Conservation (phyloP, 1,140 invertebrate genomes). For the Papilio dardanus region DNA sequence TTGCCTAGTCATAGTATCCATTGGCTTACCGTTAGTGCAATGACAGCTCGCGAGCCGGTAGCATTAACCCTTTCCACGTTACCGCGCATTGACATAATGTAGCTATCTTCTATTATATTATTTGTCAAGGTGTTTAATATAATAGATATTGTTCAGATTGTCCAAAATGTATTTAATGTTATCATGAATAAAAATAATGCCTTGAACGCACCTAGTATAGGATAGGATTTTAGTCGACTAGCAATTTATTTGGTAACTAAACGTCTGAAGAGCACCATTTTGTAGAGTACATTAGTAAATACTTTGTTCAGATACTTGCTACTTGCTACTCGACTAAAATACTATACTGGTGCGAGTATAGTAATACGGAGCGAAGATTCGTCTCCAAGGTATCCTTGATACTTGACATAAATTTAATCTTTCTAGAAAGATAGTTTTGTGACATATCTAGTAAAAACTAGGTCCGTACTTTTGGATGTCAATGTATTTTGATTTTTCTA, state of each 20-base stretch:
- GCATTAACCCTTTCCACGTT: constrained; percentile 31
- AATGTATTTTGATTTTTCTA: constrained; percentile 4
- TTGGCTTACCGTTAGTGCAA: constrained; percentile 70
- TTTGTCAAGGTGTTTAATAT: background rate
- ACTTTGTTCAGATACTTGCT: no score
- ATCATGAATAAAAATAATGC: no score
- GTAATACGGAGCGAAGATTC: background rate
- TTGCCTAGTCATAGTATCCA: constrained; percentile 75
- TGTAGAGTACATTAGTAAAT: no score
- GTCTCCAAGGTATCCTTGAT: no score
- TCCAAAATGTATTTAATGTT: no score
- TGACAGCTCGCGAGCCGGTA: constrained; percentile 49
- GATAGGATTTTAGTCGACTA: no score
- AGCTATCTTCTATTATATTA: background rate
- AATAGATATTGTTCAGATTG: no score
- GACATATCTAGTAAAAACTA: background rate
- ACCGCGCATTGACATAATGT: background rate
- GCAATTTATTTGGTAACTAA: no score
- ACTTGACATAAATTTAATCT: background rate
- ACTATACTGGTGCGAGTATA: no score
- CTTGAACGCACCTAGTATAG: no score
- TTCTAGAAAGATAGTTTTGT: background rate
- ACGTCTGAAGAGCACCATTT: no score
- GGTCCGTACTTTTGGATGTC: background rate
- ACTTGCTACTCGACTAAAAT: no score